These are phyloP conservation scores for Pseudomyrmex dendroicus DNA, from an alignment of 1,140 invertebrate species.

Conservation along the genomic window DNA sequence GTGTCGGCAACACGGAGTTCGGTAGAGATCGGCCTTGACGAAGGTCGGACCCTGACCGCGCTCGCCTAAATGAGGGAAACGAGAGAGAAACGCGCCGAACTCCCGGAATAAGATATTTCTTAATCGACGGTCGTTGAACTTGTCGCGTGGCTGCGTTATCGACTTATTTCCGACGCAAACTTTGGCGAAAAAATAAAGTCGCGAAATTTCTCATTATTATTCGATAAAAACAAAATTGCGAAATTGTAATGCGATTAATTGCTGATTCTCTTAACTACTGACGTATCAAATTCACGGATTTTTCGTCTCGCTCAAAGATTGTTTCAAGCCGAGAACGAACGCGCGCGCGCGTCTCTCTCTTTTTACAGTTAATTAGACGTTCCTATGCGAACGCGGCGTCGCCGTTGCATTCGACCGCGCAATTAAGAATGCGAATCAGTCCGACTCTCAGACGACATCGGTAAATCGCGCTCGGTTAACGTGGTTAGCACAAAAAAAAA, in stretches of 20 bases:
- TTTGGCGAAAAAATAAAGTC: neutral
- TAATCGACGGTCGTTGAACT: neutral
- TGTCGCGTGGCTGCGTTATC: neutral
- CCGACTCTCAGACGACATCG: neutral
- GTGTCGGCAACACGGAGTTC: neutral
- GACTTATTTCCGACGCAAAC: neutral
- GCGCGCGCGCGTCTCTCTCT: too few relatives aligned
- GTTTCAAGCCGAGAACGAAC: too few relatives aligned
- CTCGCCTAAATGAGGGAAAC: conserved; percentile 53
- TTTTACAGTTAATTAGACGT: conserved; percentile 25
- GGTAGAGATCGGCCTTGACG: conserved; percentile 63
- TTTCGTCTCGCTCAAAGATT: too few relatives aligned
- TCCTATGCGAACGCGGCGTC: neutral
- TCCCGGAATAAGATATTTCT: conserved; percentile 37
- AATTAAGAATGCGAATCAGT: conserved; percentile 47
- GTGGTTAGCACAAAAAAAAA: conserved; percentile 23
- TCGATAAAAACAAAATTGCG: neutral
- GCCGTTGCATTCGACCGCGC: neutral
- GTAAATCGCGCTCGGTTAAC: conserved; percentile 33
- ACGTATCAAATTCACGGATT: too few relatives aligned
- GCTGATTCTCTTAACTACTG: too few relatives aligned
- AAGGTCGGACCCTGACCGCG: conserved; percentile 66
- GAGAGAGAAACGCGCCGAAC: conserved; percentile 20
- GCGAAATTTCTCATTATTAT: neutral
- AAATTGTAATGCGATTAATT: too few relatives aligned